phyloP scores from a whole-genome alignment of 2,888 invertebrate genomes.

The Pachycephus smyrnensis region DNA sequence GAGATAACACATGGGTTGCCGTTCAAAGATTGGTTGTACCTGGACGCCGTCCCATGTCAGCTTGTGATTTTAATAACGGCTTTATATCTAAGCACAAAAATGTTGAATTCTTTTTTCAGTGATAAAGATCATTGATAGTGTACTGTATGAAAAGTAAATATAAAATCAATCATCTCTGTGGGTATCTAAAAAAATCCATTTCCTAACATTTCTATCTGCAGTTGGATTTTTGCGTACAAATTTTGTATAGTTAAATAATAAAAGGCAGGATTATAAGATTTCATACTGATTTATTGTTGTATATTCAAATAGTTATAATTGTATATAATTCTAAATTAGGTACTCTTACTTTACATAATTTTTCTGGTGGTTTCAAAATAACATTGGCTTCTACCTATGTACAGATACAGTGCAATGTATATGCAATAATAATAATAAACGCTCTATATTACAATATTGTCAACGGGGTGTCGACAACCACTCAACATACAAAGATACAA shows the following conservation, averaged over 20 bases:
- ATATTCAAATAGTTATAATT: conserved; percentile 64
- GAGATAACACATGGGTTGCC: conserved; percentile 74
- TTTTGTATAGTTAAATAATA: neutral
- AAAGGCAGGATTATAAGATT: conserved; percentile 27
- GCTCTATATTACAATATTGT: conserved; percentile 57
- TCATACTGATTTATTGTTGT: conserved; percentile 60
- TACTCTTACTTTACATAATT: conserved; percentile 64
- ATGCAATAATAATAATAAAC: conserved; percentile 62
- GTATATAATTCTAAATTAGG: conserved; percentile 66
- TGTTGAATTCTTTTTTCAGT: conserved; percentile 63
- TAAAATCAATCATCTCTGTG: neutral
- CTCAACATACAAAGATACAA: conserved; percentile 66
- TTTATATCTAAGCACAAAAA: conserved; percentile 75
- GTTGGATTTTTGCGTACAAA: neutral
- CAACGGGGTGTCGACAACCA: conserved; percentile 33
- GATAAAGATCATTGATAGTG: conserved; percentile 25
- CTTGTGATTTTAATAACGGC: conserved; percentile 88
- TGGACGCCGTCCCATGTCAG: conserved; percentile 79
- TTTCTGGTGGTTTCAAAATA: conserved; percentile 64
- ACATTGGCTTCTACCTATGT: conserved; percentile 65
- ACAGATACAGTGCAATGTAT: conserved; percentile 64
- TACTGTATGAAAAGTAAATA: neutral
- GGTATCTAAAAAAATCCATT: neutral
- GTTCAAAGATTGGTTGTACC: conserved; percentile 75
- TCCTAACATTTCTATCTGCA: neutral